These are phyloP conservation scores for Acanthurus leucopareius DNA, from an alignment of 2,797 vertebrate genomes.

Conservation along the genomic window DNA sequence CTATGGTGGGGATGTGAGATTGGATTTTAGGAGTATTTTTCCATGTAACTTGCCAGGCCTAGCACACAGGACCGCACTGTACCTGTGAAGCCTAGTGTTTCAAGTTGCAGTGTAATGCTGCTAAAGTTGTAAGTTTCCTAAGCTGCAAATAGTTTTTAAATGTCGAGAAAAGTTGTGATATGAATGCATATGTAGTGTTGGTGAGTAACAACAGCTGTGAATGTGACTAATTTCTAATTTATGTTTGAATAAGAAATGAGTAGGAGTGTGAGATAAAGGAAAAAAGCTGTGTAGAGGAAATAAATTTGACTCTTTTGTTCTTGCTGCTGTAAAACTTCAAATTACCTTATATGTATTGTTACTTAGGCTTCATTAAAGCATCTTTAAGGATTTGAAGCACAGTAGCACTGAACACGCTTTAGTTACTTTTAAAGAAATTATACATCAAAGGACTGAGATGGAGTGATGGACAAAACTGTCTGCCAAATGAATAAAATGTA, in stretches of 20 bases:
- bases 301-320: too few relatives aligned
- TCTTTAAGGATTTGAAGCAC: too few relatives aligned
- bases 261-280: too few relatives aligned
- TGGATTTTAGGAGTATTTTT: constrained; percentile 17
- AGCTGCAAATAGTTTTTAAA: constrained; percentile 60
- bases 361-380: too few relatives aligned
- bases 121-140: constrained; percentile 50
- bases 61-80: constrained; percentile 49
- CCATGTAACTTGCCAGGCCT: constrained; percentile 46
- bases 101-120: constrained; percentile 66
- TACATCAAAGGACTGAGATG: not conserved
- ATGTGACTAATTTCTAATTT: too few relatives aligned
- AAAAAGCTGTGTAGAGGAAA: too few relatives aligned
- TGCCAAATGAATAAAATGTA: not conserved
- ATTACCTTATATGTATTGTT: too few relatives aligned
- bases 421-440: not conserved
- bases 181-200: not conserved
- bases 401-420: not conserved
- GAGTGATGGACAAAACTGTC: not conserved
- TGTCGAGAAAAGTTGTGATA: constrained; percentile 49
- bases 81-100: constrained; percentile 64
- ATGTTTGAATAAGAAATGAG: too few relatives aligned
- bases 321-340: too few relatives aligned
- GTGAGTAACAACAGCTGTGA: not conserved
- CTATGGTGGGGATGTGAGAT: not conserved